A percentile compares a stretch with the other conserved stretches of the same genome.
Evolutionary conservation across 2,113 vertebrate species (phyloP).

Genomic region (Corythornis cristatus): DNA sequence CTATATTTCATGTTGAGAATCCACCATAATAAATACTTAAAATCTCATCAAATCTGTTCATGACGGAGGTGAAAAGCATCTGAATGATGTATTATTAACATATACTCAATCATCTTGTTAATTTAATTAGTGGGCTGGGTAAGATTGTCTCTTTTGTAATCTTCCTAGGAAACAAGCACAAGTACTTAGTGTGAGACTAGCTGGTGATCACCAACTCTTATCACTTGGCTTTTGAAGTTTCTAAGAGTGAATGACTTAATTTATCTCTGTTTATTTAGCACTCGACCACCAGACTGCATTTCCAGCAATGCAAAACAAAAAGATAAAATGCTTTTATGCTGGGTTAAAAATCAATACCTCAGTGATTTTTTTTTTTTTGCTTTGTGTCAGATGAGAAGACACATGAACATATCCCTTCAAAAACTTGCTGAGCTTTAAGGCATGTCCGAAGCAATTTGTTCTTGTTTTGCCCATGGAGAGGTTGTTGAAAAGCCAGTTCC

Average conservation of each 20-base stretch:
- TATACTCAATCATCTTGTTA: background rate
- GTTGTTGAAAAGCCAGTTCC: background rate
- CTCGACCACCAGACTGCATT: background rate
- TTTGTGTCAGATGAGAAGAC: constrained; percentile 16
- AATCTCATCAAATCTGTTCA: constrained; percentile 16
- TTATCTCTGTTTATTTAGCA: background rate
- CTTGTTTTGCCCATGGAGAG: background rate
- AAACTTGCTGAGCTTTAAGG: constrained; percentile 18
- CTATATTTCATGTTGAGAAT: background rate
- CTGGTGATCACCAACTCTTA: background rate
- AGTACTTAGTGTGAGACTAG: background rate
- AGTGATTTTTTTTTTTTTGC: background rate
- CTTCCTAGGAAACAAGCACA: background rate
- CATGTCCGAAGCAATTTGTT: constrained; percentile 8
- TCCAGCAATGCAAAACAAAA: background rate
- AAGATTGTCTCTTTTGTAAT: background rate
- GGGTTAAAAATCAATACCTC: constrained; percentile 30
- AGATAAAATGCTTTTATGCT: background rate
- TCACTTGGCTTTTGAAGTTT: background rate
- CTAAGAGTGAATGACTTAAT: background rate
- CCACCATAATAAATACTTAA: background rate
- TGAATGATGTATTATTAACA: constrained; percentile 15
- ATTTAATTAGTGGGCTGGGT: constrained; percentile 1
- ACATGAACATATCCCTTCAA: background rate
- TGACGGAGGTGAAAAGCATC: background rate